Evolutionary conservation across 2,888 invertebrate genomes (phyloP).

Genomic region (Metacarcinus magister): DNA sequence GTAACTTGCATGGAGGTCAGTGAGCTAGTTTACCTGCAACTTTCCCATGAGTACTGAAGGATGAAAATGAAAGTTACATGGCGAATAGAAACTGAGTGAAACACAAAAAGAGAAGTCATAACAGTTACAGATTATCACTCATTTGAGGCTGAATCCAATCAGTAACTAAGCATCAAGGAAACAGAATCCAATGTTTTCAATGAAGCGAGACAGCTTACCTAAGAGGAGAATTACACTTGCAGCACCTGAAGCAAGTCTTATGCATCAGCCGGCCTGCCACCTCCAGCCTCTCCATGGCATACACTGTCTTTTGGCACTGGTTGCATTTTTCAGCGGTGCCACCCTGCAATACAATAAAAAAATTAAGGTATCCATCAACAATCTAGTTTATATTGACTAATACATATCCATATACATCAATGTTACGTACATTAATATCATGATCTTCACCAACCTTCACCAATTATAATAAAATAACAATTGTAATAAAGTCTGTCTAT

Average conservation of each 20-base stretch:
- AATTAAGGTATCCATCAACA: not conserved
- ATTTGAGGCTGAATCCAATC: conserved; percentile 18
- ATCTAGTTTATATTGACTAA: not conserved
- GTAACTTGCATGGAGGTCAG: conserved; percentile 13
- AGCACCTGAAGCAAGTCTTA: conserved; percentile 91
- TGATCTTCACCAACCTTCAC: not conserved
- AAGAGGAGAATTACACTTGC: conserved; percentile 89
- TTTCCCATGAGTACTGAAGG: conserved; percentile 28
- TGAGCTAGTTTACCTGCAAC: conserved; percentile 51
- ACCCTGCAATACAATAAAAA: conserved; percentile 66
- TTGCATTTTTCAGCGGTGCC: conserved; percentile 86
- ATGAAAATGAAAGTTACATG: conserved; percentile 45
- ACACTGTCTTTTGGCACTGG: conserved; percentile 89
- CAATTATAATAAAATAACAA: too few relatives aligned
- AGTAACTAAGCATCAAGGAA: conserved; percentile 27
- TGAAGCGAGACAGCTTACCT: conserved; percentile 86
- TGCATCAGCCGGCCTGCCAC: conserved; percentile 90
- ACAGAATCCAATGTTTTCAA: not conserved
- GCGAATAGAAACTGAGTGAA: not conserved
- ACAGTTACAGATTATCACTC: not conserved
- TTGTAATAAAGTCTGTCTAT: too few relatives aligned
- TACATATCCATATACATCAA: not conserved
- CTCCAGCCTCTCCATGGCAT: conserved; percentile 91
- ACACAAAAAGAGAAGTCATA: not conserved
- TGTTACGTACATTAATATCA: not conserved